Evolutionary conservation across 2,888 invertebrate species (phyloP), one percentile per base, ranked within the genome.

Genomic region (Phyllotreta cruciferae): DNA sequence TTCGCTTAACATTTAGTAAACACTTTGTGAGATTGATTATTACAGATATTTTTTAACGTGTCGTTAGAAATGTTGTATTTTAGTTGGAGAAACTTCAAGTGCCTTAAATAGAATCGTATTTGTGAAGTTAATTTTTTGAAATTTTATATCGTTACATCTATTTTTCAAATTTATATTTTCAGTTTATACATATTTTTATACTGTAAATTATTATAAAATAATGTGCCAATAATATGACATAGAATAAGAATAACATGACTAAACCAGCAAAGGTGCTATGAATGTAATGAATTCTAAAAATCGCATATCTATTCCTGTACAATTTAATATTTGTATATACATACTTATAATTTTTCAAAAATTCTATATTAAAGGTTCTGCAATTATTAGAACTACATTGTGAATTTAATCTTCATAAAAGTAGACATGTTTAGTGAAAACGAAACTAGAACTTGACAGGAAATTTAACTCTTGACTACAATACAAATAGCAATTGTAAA

Each of bases 181-280:
- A 55, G 56, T 61, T 54, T 52, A 52, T 57, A 58, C 63, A 63
- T 67, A 60, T 67, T 66, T 67, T 63, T 67, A 62, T 63, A 66
- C 63, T 66, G 63, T 67, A 62, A 66, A 66, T 65, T 65, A 62
- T 63, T 62, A 63, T 50, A 50, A 52, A 58, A 61, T 62, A 63
- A 63, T 65, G 67, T 67, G 67, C 67, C 67, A 67, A 67, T 67
- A 65, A 57, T 67, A 24, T 54, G 63, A 64, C 53, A 36, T 39
- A 57, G 50, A 34, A 3, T 52, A 24, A 24, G 24, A 24, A 24
- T 24, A 24, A 24, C 24, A 24, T 24, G 24, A 24, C 24, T 24
- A 24, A 24, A 24, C 24, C 24, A 13, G 47, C 47, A 41, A 41
- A n/a, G 41, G 9, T 9, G 6, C 41, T n/a, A 47, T 14, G 34